phyloP scores from a whole-genome alignment of 2,888 invertebrate species.

The Oeneis ivallda region DNA sequence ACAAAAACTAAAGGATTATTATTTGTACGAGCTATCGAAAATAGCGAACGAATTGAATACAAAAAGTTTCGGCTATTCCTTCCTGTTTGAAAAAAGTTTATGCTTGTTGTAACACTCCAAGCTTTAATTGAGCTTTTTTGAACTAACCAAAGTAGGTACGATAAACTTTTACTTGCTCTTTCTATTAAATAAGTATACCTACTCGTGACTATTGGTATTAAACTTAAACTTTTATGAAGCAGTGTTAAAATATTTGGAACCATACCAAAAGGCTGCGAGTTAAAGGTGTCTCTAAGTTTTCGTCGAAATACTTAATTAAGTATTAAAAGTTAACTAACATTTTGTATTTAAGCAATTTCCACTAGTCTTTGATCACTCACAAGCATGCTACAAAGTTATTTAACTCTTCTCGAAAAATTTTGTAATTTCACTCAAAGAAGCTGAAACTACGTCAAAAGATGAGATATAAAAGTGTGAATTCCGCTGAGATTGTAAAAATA shows the following conservation, averaged over 20 bases:
- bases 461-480: constrained; percentile 13
- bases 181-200: background rate
- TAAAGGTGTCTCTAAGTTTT: no score
- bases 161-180: background rate
- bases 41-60: constrained; percentile 14
- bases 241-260: no score
- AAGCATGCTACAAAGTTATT: background rate
- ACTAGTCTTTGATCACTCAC: background rate
- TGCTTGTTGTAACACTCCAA: background rate
- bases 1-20: constrained; percentile 8
- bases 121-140: constrained; percentile 15
- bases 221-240: no score
- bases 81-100: constrained; percentile 12
- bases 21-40: constrained; percentile 12
- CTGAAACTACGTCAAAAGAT: constrained; percentile 6
- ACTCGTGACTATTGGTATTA: no score
- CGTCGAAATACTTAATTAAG: no score
- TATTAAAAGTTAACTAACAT: no score
- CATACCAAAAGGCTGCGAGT: no score
- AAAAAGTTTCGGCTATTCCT: constrained; percentile 6
- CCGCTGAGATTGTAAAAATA: constrained; percentile 13
- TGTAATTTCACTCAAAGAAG: constrained; percentile 14
- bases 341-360: no score
- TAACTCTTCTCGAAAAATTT: background rate
- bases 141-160: background rate